These are phyloP conservation scores for Oscheius sp. DNA, from an alignment of 1,140 invertebrate genomes.

Conservation along the genomic window DNA sequence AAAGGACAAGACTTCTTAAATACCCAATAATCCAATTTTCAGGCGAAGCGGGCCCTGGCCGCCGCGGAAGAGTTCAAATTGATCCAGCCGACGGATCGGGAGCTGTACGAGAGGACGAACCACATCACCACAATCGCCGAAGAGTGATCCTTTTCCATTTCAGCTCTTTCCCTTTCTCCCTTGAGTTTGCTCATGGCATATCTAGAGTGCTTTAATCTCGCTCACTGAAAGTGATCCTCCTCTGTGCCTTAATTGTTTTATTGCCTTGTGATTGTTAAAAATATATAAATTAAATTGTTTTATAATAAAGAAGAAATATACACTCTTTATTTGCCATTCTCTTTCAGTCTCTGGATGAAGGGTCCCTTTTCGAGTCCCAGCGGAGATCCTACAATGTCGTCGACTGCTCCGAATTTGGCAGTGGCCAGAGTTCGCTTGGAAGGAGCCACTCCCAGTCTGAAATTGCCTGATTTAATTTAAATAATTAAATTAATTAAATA, in stretches of 20 bases:
- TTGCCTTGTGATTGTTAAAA: no score
- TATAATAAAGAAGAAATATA: no score
- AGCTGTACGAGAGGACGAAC: slow-evolving; percentile 37
- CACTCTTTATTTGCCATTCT: no score
- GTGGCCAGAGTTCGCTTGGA: slow-evolving; percentile 3
- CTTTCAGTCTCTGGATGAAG: slow-evolving; percentile 21
- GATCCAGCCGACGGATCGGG: slow-evolving; percentile 56
- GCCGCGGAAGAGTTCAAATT: slow-evolving; percentile 52
- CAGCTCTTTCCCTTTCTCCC: no score
- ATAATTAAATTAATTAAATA: no score
- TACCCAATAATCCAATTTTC: no score
- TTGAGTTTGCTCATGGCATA: no score
- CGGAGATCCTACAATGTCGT: background rate
- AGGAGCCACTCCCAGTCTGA: slow-evolving; percentile 16
- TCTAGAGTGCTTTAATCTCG: no score
- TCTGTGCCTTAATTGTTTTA: no score
- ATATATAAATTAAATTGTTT: no score
- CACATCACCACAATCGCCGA: slow-evolving; percentile 39
- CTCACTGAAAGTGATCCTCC: no score
- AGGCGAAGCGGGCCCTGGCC: slow-evolving; percentile 51
- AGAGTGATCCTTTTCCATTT: slow-evolving; percentile 2
- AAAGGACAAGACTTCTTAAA: background rate
- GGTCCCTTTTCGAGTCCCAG: slow-evolving; percentile 27
- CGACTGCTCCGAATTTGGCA: slow-evolving; percentile 9
- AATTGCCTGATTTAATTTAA: no score